Conservation (phyloP, 2,113 vertebrate genomes). For the Riparia riparia region DNA sequence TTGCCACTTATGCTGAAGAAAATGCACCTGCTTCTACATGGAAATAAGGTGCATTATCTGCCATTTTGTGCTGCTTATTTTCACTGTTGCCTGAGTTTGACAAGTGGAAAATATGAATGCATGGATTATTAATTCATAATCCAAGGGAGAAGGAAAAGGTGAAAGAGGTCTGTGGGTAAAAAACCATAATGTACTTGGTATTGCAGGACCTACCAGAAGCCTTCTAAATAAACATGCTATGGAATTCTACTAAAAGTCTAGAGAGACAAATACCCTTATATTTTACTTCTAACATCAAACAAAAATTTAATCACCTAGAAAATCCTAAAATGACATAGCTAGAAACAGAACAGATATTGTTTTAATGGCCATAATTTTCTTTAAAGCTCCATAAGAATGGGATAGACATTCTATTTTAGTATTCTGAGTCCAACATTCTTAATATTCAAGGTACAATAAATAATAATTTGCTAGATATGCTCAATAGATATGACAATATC, state of each 20-base stretch:
- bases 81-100: slow-evolving; percentile 63
- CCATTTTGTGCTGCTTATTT: slow-evolving; percentile 81
- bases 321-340: not conserved
- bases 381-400: not conserved
- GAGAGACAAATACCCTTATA: not conserved
- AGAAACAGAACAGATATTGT: not conserved
- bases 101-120: slow-evolving; percentile 47
- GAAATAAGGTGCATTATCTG: slow-evolving; percentile 82
- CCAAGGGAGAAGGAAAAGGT: not conserved
- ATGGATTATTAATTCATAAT: slow-evolving; percentile 67
- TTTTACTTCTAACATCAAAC: not conserved
- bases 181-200: not conserved
- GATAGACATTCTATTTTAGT: not conserved
- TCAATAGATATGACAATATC: not conserved
- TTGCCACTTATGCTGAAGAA: slow-evolving; percentile 73
- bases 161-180: not conserved
- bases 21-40: slow-evolving; percentile 80
- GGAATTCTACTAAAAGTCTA: not conserved
- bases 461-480: not conserved
- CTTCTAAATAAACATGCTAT: slow-evolving; percentile 1
- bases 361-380: not conserved
- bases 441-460: not conserved
- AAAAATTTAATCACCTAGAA: not conserved
- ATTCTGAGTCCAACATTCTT: not conserved
- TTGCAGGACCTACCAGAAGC: not conserved